Evolutionary conservation across 2,113 vertebrate genomes (phyloP).

Genomic region (Urocolius indicus): DNA sequence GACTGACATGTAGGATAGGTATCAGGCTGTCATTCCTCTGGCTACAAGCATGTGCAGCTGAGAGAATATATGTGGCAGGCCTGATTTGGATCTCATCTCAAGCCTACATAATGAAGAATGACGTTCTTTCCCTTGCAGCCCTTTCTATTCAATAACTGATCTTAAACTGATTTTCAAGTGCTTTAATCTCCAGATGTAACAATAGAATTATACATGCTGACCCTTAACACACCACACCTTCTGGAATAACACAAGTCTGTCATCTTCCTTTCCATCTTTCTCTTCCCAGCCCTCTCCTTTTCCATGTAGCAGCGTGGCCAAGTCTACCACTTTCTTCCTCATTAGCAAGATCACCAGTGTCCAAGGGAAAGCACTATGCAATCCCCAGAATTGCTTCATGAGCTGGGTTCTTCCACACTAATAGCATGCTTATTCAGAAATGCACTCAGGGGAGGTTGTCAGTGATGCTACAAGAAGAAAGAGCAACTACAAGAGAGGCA

Average conservation of each 20-base stretch:
- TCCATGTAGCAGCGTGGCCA: not conserved
- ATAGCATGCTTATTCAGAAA: slow-evolving; percentile 22
- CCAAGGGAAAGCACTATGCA: not conserved
- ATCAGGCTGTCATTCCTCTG: slow-evolving; percentile 25
- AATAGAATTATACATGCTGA: slow-evolving; percentile 20
- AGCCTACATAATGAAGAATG: slow-evolving; percentile 13
- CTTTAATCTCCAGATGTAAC: slow-evolving; percentile 37
- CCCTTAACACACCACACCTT: not conserved
- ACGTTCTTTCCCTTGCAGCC: not conserved
- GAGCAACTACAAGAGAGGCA: not conserved
- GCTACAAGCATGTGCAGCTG: not conserved
- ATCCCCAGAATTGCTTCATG: not conserved
- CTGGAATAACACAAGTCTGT: slow-evolving; percentile 11
- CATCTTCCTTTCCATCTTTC: not conserved
- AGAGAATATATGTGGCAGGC: not conserved
- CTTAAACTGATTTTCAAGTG: slow-evolving; percentile 55
- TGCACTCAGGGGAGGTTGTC: not conserved
- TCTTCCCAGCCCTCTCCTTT: not conserved
- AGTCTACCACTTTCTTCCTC: not conserved
- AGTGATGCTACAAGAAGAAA: not conserved
- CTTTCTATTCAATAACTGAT: slow-evolving; percentile 37
- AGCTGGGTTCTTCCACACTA: not conserved
- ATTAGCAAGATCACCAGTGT: not conserved
- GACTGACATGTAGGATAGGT: slow-evolving; percentile 2
- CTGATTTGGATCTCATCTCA: slow-evolving; percentile 33